Evolutionary conservation across 2,797 vertebrate species (phyloP).

Genomic region (Natrix natrix): DNA sequence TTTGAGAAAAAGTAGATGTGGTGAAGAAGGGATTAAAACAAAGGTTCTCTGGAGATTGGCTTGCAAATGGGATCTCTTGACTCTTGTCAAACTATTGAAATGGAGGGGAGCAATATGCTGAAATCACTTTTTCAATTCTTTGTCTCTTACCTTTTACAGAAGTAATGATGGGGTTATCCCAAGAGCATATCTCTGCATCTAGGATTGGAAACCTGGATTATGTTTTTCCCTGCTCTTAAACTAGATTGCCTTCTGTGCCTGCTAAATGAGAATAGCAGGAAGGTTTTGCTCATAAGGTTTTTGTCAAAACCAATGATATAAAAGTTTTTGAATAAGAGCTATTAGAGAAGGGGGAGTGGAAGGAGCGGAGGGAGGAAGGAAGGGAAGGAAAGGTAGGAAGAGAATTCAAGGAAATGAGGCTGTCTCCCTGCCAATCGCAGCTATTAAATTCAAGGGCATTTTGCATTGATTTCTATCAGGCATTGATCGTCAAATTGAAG

Average conservation of each 20-base stretch:
- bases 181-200: background rate
- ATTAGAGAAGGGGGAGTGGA: background rate
- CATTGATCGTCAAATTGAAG: background rate
- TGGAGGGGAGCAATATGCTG: background rate
- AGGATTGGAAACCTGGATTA: background rate
- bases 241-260: background rate
- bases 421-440: background rate
- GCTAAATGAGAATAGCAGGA: background rate
- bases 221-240: background rate
- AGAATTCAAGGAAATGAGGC: background rate
- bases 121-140: background rate
- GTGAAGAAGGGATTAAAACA: background rate
- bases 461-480: background rate
- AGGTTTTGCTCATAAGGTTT: background rate
- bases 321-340: background rate
- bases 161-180: background rate
- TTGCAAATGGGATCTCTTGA: background rate
- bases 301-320: background rate
- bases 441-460: background rate
- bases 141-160: background rate
- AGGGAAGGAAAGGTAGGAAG: background rate
- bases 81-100: background rate
- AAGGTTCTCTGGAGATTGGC: too few species aligned
- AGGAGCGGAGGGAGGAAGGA: background rate
- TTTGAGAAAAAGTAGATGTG: background rate